Percentiles rank a stretch among this genome's conserved stretches.
Evolutionary conservation across 2,797 vertebrate species (phyloP).

Genomic region (Anomalospiza imberbis): DNA sequence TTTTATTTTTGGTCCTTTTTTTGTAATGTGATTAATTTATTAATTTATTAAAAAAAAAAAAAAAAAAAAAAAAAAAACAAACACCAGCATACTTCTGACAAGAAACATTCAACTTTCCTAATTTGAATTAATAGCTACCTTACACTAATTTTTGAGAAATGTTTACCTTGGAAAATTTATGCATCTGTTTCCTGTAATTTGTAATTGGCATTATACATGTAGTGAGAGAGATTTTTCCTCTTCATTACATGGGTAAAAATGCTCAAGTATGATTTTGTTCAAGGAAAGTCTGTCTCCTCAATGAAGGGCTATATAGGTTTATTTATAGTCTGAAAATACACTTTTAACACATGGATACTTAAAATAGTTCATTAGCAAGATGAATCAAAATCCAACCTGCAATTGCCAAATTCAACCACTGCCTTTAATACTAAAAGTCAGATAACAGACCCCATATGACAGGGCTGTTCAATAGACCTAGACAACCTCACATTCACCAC

Average conservation of each 20-base stretch:
- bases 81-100: neutral
- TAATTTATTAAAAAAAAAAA: too few species aligned
- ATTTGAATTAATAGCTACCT: neutral
- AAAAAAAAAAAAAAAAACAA: too few species aligned
- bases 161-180: neutral
- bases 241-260: neutral
- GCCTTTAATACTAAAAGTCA: neutral
- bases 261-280: neutral
- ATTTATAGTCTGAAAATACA: neutral
- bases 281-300: neutral
- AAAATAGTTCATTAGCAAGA: neutral
- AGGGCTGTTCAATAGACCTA: neutral
- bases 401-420: neutral
- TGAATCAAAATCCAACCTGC: neutral
- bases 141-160: neutral
- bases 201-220: neutral
- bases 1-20: neutral
- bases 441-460: neutral
- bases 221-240: neutral
- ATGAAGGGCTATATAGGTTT: neutral
- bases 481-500: neutral
- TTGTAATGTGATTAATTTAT: neutral
- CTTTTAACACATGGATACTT: neutral
- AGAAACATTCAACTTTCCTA: neutral
- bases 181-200: neutral